Percentiles rank a stretch among this genome's conserved stretches.
phyloP scores from a whole-genome alignment of 2,888 invertebrate genomes.

The Stenoptilia bipunctidactyla region DNA sequence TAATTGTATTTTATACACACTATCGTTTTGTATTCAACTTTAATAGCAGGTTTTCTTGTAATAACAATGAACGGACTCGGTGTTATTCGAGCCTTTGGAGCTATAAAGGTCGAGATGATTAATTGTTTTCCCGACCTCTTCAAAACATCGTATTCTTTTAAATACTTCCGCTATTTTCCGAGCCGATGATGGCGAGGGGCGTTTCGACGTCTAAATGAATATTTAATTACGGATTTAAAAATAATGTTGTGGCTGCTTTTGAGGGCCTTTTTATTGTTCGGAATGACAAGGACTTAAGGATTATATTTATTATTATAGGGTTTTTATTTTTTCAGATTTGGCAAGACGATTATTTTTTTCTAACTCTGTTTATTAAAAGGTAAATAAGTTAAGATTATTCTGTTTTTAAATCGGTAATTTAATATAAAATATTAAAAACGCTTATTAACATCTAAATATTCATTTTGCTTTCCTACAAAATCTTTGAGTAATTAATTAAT shows the following conservation, averaged over 20 bases:
- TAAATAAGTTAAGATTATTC: too few relatives aligned
- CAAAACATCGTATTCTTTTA: conserved; percentile 67
- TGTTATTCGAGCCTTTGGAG: conserved; percentile 61
- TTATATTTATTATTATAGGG: too few relatives aligned
- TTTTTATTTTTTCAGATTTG: too few relatives aligned
- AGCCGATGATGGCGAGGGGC: conserved; percentile 59
- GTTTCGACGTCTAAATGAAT: conserved; percentile 58
- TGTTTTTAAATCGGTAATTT: too few relatives aligned
- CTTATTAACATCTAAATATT: too few relatives aligned
- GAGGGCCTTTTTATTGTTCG: conserved; percentile 17
- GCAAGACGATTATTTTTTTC: too few relatives aligned
- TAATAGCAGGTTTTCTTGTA: conserved; percentile 27
- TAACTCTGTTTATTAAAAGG: too few relatives aligned
- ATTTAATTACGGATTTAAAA: conserved; percentile 52
- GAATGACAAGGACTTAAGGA: background rate
- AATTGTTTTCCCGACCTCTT: conserved; percentile 67
- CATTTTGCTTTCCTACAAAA: too few relatives aligned
- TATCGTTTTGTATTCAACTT: conserved; percentile 10
- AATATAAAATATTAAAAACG: too few relatives aligned
- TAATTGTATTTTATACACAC: conserved; percentile 11
- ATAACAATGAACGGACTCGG: conserved; percentile 48
- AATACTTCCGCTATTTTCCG: conserved; percentile 69
- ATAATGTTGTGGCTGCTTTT: conserved; percentile 22
- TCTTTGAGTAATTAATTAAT: too few relatives aligned
- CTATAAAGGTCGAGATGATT: conserved; percentile 61